Conservation (phyloP, 2,888 invertebrate genomes). For the Caenorhabditis sinica region DNA sequence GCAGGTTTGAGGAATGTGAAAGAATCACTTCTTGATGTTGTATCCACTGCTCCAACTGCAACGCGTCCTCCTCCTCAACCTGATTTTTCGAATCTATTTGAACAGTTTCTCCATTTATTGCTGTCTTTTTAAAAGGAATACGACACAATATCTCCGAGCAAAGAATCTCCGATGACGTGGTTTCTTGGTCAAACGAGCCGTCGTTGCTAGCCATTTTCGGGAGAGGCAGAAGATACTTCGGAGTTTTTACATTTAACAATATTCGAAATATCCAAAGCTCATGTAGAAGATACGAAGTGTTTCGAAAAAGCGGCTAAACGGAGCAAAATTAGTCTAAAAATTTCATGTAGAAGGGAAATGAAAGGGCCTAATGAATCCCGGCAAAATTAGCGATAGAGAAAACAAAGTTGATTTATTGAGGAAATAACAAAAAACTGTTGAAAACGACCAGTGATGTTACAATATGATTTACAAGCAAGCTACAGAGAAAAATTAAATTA, state of each 20-base stretch:
- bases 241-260: background rate
- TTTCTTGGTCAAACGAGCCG: background rate
- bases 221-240: no score
- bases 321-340: no score
- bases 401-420: background rate
- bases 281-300: background rate
- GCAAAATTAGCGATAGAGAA: background rate
- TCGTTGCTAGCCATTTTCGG: background rate
- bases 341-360: background rate
- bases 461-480: background rate
- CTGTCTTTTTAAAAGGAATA: constrained; percentile 19
- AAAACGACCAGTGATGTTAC: background rate
- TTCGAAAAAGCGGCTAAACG: no score
- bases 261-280: background rate
- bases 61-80: constrained; percentile 2
- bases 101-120: background rate
- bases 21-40: constrained; percentile 32
- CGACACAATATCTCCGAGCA: constrained; percentile 5
- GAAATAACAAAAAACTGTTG: background rate
- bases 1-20: constrained; percentile 14
- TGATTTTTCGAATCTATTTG: constrained; percentile 41
- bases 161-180: background rate
- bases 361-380: background rate
- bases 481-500: background rate
- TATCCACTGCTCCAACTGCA: constrained; percentile 8